These are phyloP conservation scores for Saguinus midas DNA, from an alignment of 2,113 vertebrate species.

Conservation along the genomic window DNA sequence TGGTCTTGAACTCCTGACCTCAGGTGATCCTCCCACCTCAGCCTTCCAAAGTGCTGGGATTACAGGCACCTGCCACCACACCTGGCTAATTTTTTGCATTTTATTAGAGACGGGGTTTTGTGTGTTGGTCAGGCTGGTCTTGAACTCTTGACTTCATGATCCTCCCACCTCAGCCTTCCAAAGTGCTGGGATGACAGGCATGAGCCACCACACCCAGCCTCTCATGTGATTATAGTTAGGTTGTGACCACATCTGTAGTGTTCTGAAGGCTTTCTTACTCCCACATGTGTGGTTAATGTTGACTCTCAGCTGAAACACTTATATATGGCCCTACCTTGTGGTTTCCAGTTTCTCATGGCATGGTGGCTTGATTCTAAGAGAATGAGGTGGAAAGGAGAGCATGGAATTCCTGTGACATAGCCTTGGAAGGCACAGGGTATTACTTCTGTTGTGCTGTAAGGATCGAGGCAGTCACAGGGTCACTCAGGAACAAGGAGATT, in stretches of 20 bases:
- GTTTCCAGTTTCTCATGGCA: not conserved
- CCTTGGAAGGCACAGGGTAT: not conserved
- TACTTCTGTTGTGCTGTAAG: not conserved
- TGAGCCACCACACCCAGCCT: too few relatives aligned
- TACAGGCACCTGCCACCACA: too few relatives aligned
- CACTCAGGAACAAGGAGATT: not conserved
- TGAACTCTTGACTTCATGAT: too few relatives aligned
- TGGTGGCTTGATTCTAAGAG: not conserved
- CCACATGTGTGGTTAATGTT: not conserved
- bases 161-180: too few relatives aligned
- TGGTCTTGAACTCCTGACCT: too few relatives aligned
- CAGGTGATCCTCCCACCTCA: too few relatives aligned
- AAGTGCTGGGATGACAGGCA: too few relatives aligned
- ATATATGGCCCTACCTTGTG: accelerated
- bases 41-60: too few relatives aligned
- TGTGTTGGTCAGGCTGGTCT: too few relatives aligned
- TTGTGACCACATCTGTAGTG: not conserved
- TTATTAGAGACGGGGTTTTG: too few relatives aligned
- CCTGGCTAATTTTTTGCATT: too few relatives aligned
- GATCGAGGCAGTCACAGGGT: not conserved
- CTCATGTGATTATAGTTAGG: not conserved
- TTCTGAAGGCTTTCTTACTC: not conserved
- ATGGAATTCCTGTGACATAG: not conserved
- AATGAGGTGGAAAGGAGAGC: not conserved
- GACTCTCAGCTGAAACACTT: not conserved